Conservation (phyloP, 1,140 invertebrate genomes). For the Aplysia californica region DNA sequence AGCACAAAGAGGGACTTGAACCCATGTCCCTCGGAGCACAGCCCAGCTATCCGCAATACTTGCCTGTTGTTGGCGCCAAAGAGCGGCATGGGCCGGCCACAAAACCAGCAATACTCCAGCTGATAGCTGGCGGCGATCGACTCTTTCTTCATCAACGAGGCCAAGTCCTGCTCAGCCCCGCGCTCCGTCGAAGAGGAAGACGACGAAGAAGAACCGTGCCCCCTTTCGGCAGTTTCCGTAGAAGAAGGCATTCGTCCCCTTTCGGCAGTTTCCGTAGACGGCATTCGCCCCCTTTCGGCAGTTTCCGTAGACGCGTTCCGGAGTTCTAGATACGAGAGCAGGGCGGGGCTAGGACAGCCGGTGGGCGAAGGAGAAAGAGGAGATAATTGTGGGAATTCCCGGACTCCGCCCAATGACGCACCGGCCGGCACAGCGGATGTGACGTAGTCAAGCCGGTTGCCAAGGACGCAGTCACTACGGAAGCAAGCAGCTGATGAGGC, state of each 20-base stretch:
- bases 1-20: no score
- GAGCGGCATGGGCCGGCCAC: conserved; percentile 53
- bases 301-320: no score
- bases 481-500: conserved; percentile 11
- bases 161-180: conserved; percentile 1
- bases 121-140: conserved; percentile 58
- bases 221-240: neutral
- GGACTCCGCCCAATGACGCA: no score
- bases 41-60: no score
- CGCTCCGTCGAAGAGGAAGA: neutral
- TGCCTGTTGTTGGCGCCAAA: conserved; percentile 16
- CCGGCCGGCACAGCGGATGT: no score
- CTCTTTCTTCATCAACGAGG: conserved; percentile 33
- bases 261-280: no score
- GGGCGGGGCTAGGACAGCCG: neutral
- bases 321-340: no score
- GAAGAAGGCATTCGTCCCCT: no score
- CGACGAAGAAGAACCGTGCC: neutral
- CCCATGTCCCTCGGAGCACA: no score
- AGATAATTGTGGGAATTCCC: no score
- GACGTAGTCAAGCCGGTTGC: conserved; percentile 11
- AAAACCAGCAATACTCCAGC: conserved; percentile 61
- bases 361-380: no score
- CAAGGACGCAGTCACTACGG: conserved; percentile 14
- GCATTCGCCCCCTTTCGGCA: no score